Evolutionary conservation across 2,113 vertebrate species (phyloP).

Genomic region (Thalassarche chlororhynchos): DNA sequence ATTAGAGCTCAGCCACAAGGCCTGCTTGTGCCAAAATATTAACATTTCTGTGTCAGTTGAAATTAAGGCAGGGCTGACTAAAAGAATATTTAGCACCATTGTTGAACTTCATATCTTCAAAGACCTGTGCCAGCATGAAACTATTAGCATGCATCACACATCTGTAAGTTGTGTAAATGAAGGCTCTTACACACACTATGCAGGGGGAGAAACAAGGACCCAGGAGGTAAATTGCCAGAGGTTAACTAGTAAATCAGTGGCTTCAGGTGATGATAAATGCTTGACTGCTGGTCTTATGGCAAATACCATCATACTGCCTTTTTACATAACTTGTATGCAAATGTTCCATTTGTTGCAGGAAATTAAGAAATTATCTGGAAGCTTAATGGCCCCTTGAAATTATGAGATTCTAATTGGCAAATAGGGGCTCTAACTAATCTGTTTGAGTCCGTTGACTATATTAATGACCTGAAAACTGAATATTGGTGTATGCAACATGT

Average conservation of each 20-base stretch:
- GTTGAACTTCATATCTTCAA: not conserved
- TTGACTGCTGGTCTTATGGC: not conserved
- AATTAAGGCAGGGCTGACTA: not conserved
- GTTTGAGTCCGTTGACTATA: not conserved
- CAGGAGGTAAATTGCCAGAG: not conserved
- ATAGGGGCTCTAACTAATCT: not conserved
- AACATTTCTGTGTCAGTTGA: not conserved
- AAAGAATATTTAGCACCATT: not conserved
- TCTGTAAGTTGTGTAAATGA: not conserved
- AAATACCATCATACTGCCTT: not conserved
- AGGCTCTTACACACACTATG: not conserved
- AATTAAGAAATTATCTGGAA: not conserved
- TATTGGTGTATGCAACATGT: not conserved
- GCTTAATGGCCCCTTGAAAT: not conserved
- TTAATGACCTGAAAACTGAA: not conserved
- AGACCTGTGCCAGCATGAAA: not conserved
- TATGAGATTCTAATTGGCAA: not conserved
- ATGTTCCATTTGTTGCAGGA: not conserved
- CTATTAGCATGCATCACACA: not conserved
- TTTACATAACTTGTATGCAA: not conserved
- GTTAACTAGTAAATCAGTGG: not conserved
- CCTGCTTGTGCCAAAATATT: not conserved
- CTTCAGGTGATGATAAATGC: not conserved
- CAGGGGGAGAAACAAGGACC: not conserved
- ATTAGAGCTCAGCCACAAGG: not conserved